Evolutionary conservation across 1,140 invertebrate genomes (phyloP).

Genomic region (Sinonovacula constricta): DNA sequence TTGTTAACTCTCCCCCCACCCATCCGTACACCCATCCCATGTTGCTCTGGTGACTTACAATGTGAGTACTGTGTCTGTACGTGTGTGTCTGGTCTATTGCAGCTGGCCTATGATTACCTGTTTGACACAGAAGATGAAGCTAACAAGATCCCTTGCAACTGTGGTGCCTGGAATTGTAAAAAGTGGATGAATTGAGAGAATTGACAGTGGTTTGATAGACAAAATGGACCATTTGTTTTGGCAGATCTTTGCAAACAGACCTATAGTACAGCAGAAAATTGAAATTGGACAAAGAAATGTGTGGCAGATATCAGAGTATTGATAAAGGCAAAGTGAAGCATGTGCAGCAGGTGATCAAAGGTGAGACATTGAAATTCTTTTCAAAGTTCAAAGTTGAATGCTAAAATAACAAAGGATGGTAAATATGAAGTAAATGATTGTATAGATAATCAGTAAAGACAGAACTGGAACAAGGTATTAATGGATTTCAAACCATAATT

Average conservation of each 20-base stretch:
- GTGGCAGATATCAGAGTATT: neutral
- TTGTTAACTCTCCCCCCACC: too few species aligned
- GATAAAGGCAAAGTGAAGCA: neutral
- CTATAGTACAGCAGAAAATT: neutral
- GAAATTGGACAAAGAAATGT: neutral
- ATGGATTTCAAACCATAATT: too few species aligned
- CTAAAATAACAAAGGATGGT: too few species aligned
- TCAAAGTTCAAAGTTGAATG: too few species aligned
- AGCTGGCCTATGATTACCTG: slow-evolving; percentile 99
- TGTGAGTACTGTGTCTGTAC: neutral
- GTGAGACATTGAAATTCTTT: too few species aligned
- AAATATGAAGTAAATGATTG: too few species aligned
- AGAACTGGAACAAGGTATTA: too few species aligned
- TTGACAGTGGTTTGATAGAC: neutral
- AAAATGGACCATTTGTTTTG: neutral
- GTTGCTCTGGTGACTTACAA: too few species aligned
- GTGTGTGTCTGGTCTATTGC: slow-evolving; percentile 72
- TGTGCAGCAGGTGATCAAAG: too few species aligned
- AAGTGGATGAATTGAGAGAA: slow-evolving; percentile 92
- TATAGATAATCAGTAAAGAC: too few species aligned
- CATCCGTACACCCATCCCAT: too few species aligned
- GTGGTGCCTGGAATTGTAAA: slow-evolving; percentile 97
- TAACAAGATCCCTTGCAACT: slow-evolving; percentile 99
- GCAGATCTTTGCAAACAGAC: neutral
- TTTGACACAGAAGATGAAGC: slow-evolving; percentile 99